Evolutionary conservation across 2,888 invertebrate species (phyloP), one percentile per base, ranked within the genome.

Genomic region (Troglohyphantes excavatus): DNA sequence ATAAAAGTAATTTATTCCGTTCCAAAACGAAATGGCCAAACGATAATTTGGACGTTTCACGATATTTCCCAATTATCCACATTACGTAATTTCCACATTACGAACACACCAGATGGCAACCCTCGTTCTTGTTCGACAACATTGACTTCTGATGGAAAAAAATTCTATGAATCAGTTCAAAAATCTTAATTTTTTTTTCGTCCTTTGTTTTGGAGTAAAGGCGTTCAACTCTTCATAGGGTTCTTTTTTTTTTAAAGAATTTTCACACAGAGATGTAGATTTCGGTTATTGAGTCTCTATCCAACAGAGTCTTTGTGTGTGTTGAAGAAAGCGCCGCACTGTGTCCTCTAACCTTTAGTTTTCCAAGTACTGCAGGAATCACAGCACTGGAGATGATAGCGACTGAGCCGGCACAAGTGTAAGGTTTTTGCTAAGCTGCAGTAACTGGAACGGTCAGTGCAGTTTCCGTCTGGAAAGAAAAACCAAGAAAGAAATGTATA

Each of bases 341-440:
- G 26, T 83, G 65, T n/a, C n/a, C n/a, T 53, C 73, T 73, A 83
- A 65, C 83, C 73, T 65, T 65, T 86, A 26, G 76, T 82, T 68
- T 68, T 68, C 75, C 88, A n/a, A 33, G 39, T 59, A 23, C 92
- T 94, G 94, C 98, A 98, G 82, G 97, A 96, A 92, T 96, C 95
- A 95, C 98, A 98, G 94, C 98, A 98, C 93, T 97, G 97, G 93
- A 96, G 95, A 93, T 96, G 96, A 94, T 97, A 98, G 61, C 96
- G 95, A 92, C 96, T 95, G 92, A 97, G 95, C 79, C 96, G 96
- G 94, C 98, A 98, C 95, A 98, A 95, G 93, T 97, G 97, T 96
- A 98, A 96, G 81, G 96, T 95, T 92, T 96, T 96, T 26, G 97
- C 97, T 93, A 97, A 97, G 92, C 96, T 96, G 94, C 98, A 98